Evolutionary conservation across 1,140 invertebrate species (phyloP).

Genomic region (Pogonus chalceus): DNA sequence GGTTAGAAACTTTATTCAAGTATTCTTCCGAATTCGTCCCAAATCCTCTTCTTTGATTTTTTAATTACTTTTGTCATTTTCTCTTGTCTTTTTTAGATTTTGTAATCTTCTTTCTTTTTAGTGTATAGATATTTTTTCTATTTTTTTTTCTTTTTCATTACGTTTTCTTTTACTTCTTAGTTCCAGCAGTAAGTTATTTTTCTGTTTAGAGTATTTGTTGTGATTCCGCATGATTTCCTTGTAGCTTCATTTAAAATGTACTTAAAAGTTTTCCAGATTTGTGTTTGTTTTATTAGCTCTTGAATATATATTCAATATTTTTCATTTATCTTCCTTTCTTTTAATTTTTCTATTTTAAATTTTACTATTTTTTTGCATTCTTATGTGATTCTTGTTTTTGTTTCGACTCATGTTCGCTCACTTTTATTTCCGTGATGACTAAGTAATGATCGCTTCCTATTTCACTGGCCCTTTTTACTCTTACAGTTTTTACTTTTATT

Average conservation of each 20-base stretch:
- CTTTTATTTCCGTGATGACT: background rate
- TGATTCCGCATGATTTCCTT: background rate
- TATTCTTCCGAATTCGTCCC: background rate
- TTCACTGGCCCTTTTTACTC: too few relatives aligned
- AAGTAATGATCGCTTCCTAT: slow-evolving; percentile 1
- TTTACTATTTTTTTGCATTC: background rate
- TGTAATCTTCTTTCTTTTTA: background rate
- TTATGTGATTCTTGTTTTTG: background rate
- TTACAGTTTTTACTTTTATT: too few relatives aligned
- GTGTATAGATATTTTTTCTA: background rate
- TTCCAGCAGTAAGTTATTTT: background rate
- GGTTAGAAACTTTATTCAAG: background rate
- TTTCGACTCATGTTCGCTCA: background rate
- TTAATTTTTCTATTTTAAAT: background rate
- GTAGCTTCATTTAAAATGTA: background rate
- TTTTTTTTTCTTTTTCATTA: background rate
- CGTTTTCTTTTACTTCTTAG: background rate
- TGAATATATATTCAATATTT: background rate
- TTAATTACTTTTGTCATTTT: background rate
- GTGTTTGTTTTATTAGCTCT: background rate
- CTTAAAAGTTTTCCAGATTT: background rate
- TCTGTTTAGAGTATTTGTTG: background rate
- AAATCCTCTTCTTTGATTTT: background rate
- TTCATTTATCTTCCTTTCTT: background rate
- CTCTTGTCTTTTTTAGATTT: background rate